Conservation (phyloP, 2,797 vertebrate species). For the Spinus pinus region DNA sequence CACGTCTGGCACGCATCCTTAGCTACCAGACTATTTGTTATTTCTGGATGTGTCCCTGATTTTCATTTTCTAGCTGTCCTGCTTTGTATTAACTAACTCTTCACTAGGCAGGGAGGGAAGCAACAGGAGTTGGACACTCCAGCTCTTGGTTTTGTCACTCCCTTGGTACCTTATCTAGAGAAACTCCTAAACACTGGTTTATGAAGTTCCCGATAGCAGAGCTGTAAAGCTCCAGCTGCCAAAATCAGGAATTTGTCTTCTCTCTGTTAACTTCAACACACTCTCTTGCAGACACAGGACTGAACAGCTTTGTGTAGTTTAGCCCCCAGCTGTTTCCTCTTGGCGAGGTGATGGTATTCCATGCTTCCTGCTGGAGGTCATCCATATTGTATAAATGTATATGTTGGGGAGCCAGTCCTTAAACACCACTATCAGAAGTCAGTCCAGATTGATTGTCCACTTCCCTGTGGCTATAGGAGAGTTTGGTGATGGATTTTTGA, state of each 20-base stretch:
- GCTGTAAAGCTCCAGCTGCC: conserved; percentile 4
- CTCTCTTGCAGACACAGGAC: conserved; percentile 11
- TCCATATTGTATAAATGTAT: background rate
- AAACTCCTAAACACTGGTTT: conserved; percentile 17
- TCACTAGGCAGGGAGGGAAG: background rate
- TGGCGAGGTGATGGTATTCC: background rate
- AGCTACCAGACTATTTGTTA: conserved; percentile 62
- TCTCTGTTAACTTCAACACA: conserved; percentile 38
- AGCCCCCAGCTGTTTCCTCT: conserved; percentile 52
- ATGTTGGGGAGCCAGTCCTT: background rate
- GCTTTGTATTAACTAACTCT: conserved; percentile 55
- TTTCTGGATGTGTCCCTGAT: conserved; percentile 53
- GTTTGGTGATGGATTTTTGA: background rate
- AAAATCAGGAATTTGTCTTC: conserved; percentile 43
- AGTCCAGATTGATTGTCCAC: background rate
- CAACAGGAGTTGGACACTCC: background rate
- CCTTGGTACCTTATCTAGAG: conserved; percentile 22
- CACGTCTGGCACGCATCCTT: conserved; percentile 43
- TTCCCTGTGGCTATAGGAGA: background rate
- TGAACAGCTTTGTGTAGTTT: conserved; percentile 40
- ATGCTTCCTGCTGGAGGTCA: conserved; percentile 25
- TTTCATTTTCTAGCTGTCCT: conserved; percentile 49
- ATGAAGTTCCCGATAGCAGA: background rate
- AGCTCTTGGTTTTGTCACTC: background rate
- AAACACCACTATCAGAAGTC: background rate